phyloP scores from a whole-genome alignment of 2,113 vertebrate genomes.

The Kobus ellipsiprymnus region DNA sequence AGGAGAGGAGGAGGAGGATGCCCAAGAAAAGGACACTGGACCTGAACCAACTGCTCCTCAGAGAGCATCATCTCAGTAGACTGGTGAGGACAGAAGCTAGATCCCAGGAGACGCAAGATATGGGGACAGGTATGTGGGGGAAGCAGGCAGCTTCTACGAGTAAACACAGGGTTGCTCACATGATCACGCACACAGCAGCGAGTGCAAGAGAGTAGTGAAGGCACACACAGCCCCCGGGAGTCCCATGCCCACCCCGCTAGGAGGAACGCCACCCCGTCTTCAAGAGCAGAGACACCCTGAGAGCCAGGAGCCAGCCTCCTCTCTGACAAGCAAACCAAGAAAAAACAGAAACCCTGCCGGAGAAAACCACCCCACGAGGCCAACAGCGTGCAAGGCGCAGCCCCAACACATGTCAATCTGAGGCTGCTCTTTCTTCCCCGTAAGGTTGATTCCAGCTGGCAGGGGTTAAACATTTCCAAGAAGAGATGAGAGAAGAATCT shows the following conservation, averaged over 20 bases:
- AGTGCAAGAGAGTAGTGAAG: neutral
- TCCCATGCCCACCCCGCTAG: neutral
- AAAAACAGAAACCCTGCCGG: neutral
- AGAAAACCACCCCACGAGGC: neutral
- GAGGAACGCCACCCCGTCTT: neutral
- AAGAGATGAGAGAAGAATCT: neutral
- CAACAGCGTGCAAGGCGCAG: neutral
- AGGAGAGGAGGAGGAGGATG: neutral
- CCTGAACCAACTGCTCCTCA: neutral
- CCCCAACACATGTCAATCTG: neutral
- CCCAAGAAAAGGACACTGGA: neutral
- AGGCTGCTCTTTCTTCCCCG: neutral
- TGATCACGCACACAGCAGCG: neutral
- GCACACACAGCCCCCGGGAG: neutral
- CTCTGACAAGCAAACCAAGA: neutral
- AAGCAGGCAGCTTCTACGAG: fast-evolving
- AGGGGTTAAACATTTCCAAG: neutral
- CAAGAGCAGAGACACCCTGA: neutral
- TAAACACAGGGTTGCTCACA: fast-evolving
- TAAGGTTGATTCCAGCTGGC: neutral
- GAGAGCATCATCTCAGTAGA: neutral
- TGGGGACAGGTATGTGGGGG: neutral
- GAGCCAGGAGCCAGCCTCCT: neutral
- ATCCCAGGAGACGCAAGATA: neutral
- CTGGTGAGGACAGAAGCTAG: neutral